phyloP scores from a whole-genome alignment of 1,140 invertebrate genomes.

The Campodea augens region DNA sequence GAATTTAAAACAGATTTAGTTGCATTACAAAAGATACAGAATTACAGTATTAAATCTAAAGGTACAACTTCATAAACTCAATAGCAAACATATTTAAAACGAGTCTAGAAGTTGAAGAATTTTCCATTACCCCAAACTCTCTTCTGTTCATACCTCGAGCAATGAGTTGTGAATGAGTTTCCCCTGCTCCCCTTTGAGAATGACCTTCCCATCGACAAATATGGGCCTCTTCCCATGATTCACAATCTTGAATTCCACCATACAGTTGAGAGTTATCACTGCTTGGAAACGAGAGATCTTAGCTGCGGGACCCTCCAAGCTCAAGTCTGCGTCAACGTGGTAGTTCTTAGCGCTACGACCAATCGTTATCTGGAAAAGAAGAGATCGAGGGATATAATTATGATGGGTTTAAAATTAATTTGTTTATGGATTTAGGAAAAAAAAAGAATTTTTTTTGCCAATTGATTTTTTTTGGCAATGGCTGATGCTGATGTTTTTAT shows the following conservation, averaged over 20 bases:
- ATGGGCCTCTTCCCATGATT: conserved; percentile 91
- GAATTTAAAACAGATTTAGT: too few relatives aligned
- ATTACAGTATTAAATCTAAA: too few relatives aligned
- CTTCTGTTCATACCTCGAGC: conserved; percentile 62
- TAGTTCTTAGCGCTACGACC: conserved; percentile 76
- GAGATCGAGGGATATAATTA: not conserved
- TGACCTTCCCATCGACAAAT: conserved; percentile 78
- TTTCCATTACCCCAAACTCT: too few relatives aligned
- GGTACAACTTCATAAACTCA: too few relatives aligned
- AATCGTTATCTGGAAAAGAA: conserved; percentile 53
- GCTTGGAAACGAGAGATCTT: conserved; percentile 74
- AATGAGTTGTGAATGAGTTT: conserved; percentile 83
- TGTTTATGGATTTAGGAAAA: not conserved
- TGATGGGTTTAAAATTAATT: not conserved
- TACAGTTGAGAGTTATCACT: conserved; percentile 72
- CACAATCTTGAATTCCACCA: conserved; percentile 81
- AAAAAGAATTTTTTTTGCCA: not conserved
- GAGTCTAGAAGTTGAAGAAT: too few relatives aligned
- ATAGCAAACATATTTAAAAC: too few relatives aligned
- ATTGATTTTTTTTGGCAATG: too few relatives aligned
- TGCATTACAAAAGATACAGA: too few relatives aligned
- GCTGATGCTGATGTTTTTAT: too few relatives aligned
- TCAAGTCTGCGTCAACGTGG: conserved; percentile 82
- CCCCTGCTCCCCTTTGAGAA: conserved; percentile 66
- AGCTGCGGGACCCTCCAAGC: conserved; percentile 69